Evolutionary conservation across 2,888 invertebrate genomes (phyloP).

Genomic region (Trachelus troglodyta): DNA sequence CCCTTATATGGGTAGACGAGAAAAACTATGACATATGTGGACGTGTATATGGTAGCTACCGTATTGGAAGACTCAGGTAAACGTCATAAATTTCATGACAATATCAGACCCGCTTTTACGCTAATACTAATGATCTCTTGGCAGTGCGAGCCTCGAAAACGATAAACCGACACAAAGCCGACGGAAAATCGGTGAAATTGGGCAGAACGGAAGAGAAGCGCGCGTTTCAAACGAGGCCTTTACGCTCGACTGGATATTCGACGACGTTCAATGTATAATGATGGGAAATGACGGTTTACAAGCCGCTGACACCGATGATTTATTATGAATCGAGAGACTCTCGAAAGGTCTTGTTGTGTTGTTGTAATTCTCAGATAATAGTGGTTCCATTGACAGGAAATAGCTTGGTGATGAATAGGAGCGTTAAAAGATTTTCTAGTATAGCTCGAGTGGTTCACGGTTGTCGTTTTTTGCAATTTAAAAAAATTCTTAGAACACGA

Average conservation of each 20-base stretch:
- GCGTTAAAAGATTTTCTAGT: neutral
- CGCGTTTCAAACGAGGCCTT: neutral
- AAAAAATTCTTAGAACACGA: neutral
- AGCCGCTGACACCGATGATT: slow-evolving; percentile 48
- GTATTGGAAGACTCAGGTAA: slow-evolving; percentile 37
- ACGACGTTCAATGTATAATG: slow-evolving; percentile 34
- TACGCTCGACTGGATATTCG: slow-evolving; percentile 23
- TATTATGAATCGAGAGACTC: slow-evolving; percentile 30
- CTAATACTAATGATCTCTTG: slow-evolving; percentile 58
- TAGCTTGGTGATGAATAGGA: neutral
- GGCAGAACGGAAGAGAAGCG: slow-evolving; percentile 50
- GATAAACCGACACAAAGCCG: slow-evolving; percentile 58
- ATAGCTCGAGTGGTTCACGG: neutral
- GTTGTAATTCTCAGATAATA: neutral
- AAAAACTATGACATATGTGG: neutral
- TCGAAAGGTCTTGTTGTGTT: neutral
- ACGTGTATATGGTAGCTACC: neutral
- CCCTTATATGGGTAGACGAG: neutral
- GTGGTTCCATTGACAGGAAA: neutral
- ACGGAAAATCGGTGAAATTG: slow-evolving; percentile 63
- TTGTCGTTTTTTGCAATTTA: neutral
- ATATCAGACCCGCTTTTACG: slow-evolving; percentile 48
- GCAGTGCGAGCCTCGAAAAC: slow-evolving; percentile 41
- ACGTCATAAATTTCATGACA: slow-evolving; percentile 51
- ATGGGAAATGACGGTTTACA: slow-evolving; percentile 56